phyloP scores from a whole-genome alignment of 2,797 vertebrate genomes.

The Prionace glauca region DNA sequence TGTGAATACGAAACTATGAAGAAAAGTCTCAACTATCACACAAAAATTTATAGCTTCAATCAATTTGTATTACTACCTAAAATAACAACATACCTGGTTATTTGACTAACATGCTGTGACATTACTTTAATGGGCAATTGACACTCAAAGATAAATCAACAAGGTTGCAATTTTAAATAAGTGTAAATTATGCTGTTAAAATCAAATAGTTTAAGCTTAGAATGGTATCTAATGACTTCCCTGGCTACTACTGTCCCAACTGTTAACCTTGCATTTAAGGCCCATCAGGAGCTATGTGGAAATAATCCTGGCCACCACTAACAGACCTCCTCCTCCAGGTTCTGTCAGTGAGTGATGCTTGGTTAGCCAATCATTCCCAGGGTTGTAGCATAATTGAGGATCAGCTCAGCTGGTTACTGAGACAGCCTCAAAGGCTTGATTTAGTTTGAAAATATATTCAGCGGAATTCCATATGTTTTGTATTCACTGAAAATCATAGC shows the following conservation, averaged over 20 bases:
- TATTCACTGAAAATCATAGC: not conserved
- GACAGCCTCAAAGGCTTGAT: not conserved
- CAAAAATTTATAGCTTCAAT: not conserved
- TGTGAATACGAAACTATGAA: not conserved
- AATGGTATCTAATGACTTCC: not conserved
- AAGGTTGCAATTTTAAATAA: not conserved
- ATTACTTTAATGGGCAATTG: not conserved
- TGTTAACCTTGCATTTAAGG: not conserved
- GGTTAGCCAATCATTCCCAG: not conserved
- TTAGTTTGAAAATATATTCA: not conserved
- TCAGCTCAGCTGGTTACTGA: not conserved
- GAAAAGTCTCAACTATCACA: not conserved
- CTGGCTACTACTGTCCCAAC: not conserved
- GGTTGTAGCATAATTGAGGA: not conserved
- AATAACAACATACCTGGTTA: not conserved
- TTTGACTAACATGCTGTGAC: not conserved
- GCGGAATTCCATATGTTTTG: not conserved
- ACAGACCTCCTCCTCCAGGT: not conserved
- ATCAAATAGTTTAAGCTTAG: not conserved
- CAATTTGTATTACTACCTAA: not conserved
- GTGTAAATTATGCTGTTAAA: not conserved
- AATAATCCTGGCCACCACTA: not conserved
- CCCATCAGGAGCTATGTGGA: not conserved
- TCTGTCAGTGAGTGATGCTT: not conserved
- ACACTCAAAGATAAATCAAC: not conserved